These are phyloP conservation scores for Drosophila ezoana DNA, from an alignment of 2,888 invertebrate genomes.

Conservation along the genomic window DNA sequence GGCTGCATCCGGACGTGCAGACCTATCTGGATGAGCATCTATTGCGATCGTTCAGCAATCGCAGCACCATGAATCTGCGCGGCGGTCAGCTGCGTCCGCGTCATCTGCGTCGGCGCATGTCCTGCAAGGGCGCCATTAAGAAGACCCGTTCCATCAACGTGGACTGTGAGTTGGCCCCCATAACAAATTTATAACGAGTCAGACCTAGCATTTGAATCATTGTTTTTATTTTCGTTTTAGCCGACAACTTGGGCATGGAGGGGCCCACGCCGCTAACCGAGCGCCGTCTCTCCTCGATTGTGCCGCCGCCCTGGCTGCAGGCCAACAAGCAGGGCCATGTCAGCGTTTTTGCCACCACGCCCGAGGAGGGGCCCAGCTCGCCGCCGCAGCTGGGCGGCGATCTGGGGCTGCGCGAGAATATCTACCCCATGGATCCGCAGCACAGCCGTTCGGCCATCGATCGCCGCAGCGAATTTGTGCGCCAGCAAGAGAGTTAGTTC, in stretches of 20 bases:
- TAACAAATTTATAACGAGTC: neutral
- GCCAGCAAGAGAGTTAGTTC: constrained; percentile 83
- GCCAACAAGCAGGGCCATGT: constrained; percentile 76
- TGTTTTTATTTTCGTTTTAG: constrained; percentile 83
- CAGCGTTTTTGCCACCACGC: constrained; percentile 81
- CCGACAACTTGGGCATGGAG: constrained; percentile 93
- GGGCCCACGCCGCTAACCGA: constrained; percentile 86
- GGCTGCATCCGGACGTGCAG: constrained; percentile 93
- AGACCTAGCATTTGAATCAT: neutral
- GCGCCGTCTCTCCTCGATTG: constrained; percentile 86
- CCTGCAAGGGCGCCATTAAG: constrained; percentile 96
- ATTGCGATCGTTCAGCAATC: constrained; percentile 91
- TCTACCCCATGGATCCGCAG: constrained; percentile 83
- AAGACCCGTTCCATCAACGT: constrained; percentile 97
- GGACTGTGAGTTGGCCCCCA: constrained; percentile 88
- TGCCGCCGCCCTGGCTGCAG: constrained; percentile 85
- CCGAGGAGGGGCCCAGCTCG: constrained; percentile 80
- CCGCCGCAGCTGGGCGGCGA: constrained; percentile 67
- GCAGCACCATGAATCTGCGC: constrained; percentile 88
- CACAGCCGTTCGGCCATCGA: constrained; percentile 82
- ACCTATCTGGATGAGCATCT: constrained; percentile 94
- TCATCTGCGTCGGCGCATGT: constrained; percentile 90
- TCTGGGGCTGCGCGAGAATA: constrained; percentile 82
- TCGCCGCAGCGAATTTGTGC: constrained; percentile 83
- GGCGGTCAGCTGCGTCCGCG: constrained; percentile 86